A percentile compares a stretch with the other conserved stretches of the same genome.
These are phyloP conservation scores for Macrophya alboannulata DNA, from an alignment of 2,888 invertebrate species.

Conservation along the genomic window DNA sequence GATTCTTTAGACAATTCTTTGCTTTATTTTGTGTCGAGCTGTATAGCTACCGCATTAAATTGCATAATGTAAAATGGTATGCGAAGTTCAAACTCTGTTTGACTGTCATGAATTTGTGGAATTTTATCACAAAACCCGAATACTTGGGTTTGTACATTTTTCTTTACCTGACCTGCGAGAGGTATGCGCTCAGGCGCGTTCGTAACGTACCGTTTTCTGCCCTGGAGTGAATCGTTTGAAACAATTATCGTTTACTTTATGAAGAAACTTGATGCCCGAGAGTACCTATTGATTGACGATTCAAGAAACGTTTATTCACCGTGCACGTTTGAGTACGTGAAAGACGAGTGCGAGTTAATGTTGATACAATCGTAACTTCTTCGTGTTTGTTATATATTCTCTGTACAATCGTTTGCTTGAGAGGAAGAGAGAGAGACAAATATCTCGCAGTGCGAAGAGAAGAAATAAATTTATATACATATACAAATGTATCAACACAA, in stretches of 20 bases:
- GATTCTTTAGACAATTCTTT: too few species aligned
- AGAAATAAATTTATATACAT: conserved; percentile 4
- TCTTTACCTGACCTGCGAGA: too few species aligned
- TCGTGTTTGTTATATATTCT: neutral
- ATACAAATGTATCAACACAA: conserved; percentile 20
- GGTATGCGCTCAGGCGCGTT: neutral
- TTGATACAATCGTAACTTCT: neutral
- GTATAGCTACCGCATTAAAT: too few species aligned
- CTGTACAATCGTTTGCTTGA: neutral
- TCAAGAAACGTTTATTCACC: neutral
- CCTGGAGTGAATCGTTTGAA: neutral
- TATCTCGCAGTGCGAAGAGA: neutral
- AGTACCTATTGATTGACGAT: conserved; percentile 14
- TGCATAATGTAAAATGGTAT: too few species aligned
- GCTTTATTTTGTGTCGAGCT: too few species aligned
- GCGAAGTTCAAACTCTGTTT: too few species aligned
- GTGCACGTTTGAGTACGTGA: neutral
- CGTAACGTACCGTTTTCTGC: neutral
- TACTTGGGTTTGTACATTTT: too few species aligned
- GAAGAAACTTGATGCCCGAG: neutral
- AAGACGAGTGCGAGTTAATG: neutral
- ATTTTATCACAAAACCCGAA: too few species aligned
- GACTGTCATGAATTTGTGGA: too few species aligned
- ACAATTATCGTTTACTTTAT: neutral
- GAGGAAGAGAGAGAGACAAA: neutral